Evolutionary conservation across 2,113 vertebrate genomes (phyloP), one percentile per base, ranked within the genome.

Genomic region (Sterna hirundo): DNA sequence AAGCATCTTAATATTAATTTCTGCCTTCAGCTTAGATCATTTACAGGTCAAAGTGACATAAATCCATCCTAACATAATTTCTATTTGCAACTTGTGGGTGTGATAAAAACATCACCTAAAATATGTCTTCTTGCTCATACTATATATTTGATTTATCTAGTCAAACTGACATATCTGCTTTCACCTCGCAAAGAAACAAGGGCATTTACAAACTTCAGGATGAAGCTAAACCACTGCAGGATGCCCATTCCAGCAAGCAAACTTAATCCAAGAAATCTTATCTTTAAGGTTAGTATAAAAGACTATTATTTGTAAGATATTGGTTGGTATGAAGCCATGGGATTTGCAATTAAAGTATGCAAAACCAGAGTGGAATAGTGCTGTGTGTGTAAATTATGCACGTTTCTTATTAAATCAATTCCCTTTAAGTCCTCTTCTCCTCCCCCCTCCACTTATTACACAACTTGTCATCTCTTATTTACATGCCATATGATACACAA

Each of bases 391-490:
- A 97, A 97, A 97, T 96, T 89, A 97, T 95, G 91, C 75, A 95
- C 92, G 77, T 65, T 93, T 97, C 86, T 93, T 93, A 91, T 93
- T 97, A 94, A 95, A 94, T 92, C 93, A 94, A 89, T 83, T 83
- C 68, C 36, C 60, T 92, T 83, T 83, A 69, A 77, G 60, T 90
- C 47, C 46, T 49, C 68, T 46, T 46, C 55, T 66, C 36, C 75
- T 52, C 14, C 72, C 72, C 60, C 61, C 68, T 54, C 46, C 22
- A 55, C 72, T 88, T 94, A 97, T 97, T 93, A 93, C 42, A 93
- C 91, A 90, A 97, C 71, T 92, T 96, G 86, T 89, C 97, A 91
- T 97, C 78, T 94, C 94, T 86, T 96, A 96, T 94, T 96, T 96
- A 98, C 93, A 74, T 86, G 87, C 92, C 27, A 42, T 92, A 96